Percentiles rank a stretch among this genome's conserved stretches.
Conservation (phyloP, 1,140 invertebrate genomes). For the Chionoecetes opilio region DNA sequence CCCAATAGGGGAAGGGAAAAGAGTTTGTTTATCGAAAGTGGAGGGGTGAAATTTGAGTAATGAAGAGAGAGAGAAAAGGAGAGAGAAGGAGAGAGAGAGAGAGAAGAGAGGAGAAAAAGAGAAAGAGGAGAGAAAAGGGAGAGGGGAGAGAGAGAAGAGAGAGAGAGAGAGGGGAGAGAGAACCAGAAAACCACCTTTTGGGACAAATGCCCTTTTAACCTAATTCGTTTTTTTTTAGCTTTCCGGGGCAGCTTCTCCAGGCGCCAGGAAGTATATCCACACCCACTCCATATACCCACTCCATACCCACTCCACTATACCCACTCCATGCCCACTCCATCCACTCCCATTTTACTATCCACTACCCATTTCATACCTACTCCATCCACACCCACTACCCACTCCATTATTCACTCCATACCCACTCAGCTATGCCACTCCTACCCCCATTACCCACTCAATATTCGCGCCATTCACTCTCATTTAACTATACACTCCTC, state of each 20-base stretch:
- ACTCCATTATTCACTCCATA: neutral
- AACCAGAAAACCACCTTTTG: constrained; percentile 33
- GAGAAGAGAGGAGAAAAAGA: neutral
- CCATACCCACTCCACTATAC: neutral
- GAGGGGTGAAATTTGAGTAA: too few relatives aligned
- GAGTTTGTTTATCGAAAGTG: too few relatives aligned
- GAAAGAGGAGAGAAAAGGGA: neutral
- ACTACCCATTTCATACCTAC: too few relatives aligned
- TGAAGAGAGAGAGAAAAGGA: too few relatives aligned
- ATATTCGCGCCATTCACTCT: too few relatives aligned
- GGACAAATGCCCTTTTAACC: constrained; percentile 51
- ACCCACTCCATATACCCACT: neutral
- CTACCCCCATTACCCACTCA: neutral
- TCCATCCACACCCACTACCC: neutral
- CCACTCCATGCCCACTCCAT: too few relatives aligned
- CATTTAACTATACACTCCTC: too few relatives aligned
- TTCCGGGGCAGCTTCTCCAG: neutral
- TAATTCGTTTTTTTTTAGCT: constrained; percentile 48
- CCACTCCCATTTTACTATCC: too few relatives aligned
- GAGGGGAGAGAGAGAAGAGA: neutral
- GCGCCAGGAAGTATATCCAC: neutral
- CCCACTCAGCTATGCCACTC: too few relatives aligned
- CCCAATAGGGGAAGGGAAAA: neutral
- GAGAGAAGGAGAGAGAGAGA: neutral
- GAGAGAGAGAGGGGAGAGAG: neutral